Evolutionary conservation across 2,797 vertebrate species (phyloP).

Genomic region (Diplodus sargus): DNA sequence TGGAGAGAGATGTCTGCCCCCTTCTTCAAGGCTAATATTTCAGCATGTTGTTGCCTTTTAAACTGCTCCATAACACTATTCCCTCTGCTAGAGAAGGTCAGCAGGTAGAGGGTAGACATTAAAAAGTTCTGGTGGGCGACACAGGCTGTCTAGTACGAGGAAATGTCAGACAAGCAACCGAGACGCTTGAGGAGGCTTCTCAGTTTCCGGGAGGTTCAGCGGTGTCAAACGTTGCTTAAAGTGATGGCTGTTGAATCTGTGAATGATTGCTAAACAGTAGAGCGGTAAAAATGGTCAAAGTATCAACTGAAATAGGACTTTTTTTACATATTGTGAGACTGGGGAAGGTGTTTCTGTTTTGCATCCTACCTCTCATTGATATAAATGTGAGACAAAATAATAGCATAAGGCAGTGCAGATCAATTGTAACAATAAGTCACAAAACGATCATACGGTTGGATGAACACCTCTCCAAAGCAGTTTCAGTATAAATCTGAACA

Average conservation of each 20-base stretch:
- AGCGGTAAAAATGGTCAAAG: not conserved
- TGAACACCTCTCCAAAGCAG: too few relatives aligned
- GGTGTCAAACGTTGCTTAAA: not conserved
- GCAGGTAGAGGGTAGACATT: slow-evolving; percentile 6
- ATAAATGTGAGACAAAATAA: not conserved
- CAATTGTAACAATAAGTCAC: not conserved
- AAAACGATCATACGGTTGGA: not conserved
- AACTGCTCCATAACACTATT: not conserved
- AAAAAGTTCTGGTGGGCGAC: not conserved
- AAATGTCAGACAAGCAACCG: slow-evolving; percentile 18
- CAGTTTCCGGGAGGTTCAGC: not conserved
- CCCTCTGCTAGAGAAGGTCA: slow-evolving; percentile 14
- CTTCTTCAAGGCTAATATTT: not conserved
- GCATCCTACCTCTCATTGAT: not conserved
- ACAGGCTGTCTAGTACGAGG: not conserved
- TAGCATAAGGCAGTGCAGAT: too few relatives aligned
- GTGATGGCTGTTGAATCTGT: not conserved
- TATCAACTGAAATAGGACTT: not conserved
- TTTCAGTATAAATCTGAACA: too few relatives aligned
- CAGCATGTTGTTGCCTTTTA: slow-evolving; percentile 19
- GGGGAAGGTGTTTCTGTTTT: not conserved
- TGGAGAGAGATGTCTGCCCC: slow-evolving; percentile 6
- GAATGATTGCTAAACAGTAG: not conserved
- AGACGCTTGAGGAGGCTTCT: slow-evolving; percentile 11
- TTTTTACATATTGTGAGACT: not conserved